Conservation (phyloP, 2,113 vertebrate species). For the Pelobates fuscus region DNA sequence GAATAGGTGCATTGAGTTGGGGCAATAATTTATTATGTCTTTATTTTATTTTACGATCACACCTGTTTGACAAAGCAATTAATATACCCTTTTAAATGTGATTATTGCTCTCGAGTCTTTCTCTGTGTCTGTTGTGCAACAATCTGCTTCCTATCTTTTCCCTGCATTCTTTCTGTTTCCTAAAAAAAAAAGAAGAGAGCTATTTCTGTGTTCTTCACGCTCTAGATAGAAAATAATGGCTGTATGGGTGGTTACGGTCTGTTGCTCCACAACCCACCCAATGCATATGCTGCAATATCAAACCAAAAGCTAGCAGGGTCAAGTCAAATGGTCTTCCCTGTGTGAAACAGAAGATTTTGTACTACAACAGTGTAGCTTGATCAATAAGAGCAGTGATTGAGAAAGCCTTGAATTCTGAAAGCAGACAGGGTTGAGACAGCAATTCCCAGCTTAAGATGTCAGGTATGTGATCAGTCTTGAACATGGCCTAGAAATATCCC, state of each 20-base stretch:
- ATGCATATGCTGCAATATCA: neutral
- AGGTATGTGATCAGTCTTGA: conserved; percentile 33
- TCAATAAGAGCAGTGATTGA: conserved; percentile 6
- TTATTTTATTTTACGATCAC: neutral
- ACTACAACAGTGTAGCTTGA: conserved; percentile 16
- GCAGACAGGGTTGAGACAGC: conserved; percentile 36
- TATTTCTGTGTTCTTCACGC: neutral
- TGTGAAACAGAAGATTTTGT: conserved; percentile 17
- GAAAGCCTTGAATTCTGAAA: conserved; percentile 12
- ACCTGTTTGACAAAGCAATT: neutral
- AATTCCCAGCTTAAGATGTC: conserved; percentile 26
- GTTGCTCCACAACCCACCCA: neutral
- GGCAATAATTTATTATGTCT: conserved; percentile 26
- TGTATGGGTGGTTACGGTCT: neutral
- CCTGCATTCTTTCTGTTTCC: neutral
- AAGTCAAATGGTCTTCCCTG: neutral
- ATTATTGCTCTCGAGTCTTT: neutral
- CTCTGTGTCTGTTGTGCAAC: conserved; percentile 15
- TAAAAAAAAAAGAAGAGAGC: neutral
- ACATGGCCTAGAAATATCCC: neutral
- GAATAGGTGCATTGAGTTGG: conserved; percentile 69
- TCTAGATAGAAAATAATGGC: neutral
- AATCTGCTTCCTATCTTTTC: neutral
- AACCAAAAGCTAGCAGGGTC: neutral
- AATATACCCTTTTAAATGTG: neutral